A percentile compares a stretch with the other conserved stretches of the same genome.
phyloP scores from a whole-genome alignment of 2,113 vertebrate genomes.

The Meriones unguiculatus region DNA sequence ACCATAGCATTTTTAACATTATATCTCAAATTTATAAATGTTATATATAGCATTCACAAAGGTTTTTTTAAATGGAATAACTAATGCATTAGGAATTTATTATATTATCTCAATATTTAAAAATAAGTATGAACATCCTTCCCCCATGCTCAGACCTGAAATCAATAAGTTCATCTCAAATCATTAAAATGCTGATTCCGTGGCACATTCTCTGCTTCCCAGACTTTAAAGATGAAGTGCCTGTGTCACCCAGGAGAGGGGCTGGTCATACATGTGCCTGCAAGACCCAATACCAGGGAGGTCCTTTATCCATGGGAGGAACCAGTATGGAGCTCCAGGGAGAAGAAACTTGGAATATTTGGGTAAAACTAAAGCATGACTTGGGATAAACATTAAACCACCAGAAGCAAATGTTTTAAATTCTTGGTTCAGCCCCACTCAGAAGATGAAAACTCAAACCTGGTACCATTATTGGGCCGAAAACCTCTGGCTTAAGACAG shows the following conservation, averaged over 20 bases:
- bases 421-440: neutral
- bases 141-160: slow-evolving; percentile 23
- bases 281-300: neutral
- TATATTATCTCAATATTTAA: slow-evolving; percentile 14
- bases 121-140: neutral
- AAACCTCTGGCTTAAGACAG: neutral
- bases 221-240: neutral
- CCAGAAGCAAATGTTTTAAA: slow-evolving; percentile 24
- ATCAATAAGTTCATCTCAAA: neutral
- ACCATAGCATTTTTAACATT: slow-evolving; percentile 48
- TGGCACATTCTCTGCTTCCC: neutral
- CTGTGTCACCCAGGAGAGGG: too few species aligned
- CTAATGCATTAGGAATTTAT: slow-evolving; percentile 46
- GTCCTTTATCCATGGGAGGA: neutral
- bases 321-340: neutral
- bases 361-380: neutral
- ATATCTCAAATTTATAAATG: slow-evolving; percentile 57
- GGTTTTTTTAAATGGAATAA: slow-evolving; percentile 29
- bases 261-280: neutral
- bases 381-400: neutral
- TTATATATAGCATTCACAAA: slow-evolving; percentile 2
- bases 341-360: neutral
- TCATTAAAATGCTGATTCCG: slow-evolving; percentile 29
- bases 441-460: neutral
- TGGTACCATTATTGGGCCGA: neutral